phyloP scores from a whole-genome alignment of 1,140 invertebrate species.

The Physella acuta region DNA sequence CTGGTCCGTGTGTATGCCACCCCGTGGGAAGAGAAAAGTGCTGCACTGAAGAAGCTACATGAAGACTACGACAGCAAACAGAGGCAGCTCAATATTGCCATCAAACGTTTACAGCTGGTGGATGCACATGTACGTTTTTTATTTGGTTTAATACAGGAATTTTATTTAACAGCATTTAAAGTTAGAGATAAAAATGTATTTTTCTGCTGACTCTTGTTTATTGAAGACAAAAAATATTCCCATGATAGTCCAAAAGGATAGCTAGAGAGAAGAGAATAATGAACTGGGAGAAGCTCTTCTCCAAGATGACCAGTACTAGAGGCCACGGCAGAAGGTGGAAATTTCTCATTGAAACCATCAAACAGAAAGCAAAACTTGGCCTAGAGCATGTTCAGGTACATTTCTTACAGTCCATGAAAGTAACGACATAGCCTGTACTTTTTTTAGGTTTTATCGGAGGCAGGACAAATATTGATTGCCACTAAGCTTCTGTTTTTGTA shows the following conservation, averaged over 20 bases:
- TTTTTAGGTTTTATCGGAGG: too few species aligned
- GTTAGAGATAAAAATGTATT: not conserved
- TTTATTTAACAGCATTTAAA: not conserved
- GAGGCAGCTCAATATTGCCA: conserved; percentile 56
- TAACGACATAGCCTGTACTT: too few species aligned
- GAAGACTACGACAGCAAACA: conserved; percentile 59
- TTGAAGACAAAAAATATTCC: too few species aligned
- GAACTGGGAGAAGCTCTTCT: conserved; percentile 60
- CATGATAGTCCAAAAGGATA: conserved; percentile 52
- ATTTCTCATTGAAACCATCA: conserved; percentile 58
- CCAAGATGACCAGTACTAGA: conserved; percentile 53
- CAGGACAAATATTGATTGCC: too few species aligned
- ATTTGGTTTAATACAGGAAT: too few species aligned
- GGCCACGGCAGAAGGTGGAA: conserved; percentile 59
- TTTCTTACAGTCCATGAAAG: not conserved
- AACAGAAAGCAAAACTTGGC: conserved; percentile 56
- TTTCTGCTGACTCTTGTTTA: not conserved
- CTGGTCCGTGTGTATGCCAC: conserved; percentile 57
- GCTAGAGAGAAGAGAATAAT: conserved; percentile 54
- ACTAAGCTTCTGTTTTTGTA: conserved; percentile 30
- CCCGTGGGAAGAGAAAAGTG: conserved; percentile 59
- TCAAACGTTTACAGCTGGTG: conserved; percentile 55
- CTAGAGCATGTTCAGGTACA: conserved; percentile 27
- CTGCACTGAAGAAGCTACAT: conserved; percentile 57
- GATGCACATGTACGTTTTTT: conserved; percentile 53